These are phyloP conservation scores for Promerops cafer DNA, from an alignment of 2,113 vertebrate species.

Conservation along the genomic window DNA sequence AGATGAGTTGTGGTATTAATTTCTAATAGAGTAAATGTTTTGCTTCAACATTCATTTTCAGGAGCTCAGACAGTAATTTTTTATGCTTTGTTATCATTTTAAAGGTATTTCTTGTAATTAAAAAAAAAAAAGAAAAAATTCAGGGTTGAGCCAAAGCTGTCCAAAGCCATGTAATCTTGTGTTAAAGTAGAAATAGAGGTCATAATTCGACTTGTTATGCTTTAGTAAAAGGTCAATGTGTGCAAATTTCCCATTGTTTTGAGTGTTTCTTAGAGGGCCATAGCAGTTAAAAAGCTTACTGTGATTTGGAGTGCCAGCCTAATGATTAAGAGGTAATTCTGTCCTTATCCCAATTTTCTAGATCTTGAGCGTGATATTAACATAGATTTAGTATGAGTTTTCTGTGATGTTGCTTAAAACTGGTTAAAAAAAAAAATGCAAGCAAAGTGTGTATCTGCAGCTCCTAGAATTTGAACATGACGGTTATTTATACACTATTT, in stretches of 20 bases:
- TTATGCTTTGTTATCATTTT: constrained; percentile 35
- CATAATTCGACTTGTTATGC: background rate
- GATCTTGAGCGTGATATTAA: background rate
- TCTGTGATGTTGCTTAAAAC: background rate
- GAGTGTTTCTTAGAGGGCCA: background rate
- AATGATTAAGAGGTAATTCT: background rate
- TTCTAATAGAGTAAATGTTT: constrained; percentile 89
- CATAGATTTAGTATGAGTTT: background rate
- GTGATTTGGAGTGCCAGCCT: background rate
- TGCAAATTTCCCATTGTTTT: background rate
- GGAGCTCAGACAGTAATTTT: constrained; percentile 53
- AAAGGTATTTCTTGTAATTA: constrained; percentile 8
- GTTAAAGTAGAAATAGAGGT: background rate
- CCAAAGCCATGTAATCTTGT: background rate
- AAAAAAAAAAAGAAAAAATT: background rate
- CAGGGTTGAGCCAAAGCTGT: background rate
- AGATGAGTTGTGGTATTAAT: constrained; percentile 89
- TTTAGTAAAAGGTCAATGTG: background rate
- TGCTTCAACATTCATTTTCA: constrained; percentile 72
- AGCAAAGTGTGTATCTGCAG: background rate
- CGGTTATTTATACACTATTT: background rate
- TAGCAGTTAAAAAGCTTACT: background rate
- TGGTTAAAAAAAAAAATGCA: background rate
- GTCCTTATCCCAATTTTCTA: background rate
- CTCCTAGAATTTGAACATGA: background rate